A percentile compares a stretch with the other conserved stretches of the same genome.
These are phyloP conservation scores for Oreortyx pictus DNA, from an alignment of 2,797 vertebrate genomes.

Conservation along the genomic window DNA sequence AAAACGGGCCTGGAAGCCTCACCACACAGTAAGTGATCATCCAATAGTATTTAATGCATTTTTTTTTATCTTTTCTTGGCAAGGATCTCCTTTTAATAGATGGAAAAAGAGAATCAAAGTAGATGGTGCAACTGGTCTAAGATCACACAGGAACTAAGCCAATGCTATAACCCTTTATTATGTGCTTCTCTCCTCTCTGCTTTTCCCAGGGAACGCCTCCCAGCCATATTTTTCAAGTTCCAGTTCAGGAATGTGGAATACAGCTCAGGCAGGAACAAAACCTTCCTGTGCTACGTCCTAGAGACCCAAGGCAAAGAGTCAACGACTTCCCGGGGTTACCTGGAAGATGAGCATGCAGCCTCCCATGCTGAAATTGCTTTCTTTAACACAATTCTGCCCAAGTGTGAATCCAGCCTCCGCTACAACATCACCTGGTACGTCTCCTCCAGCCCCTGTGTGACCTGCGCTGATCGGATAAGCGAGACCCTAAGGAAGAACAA, in stretches of 20 bases:
- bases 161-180: neutral
- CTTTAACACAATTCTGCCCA: conserved; percentile 84
- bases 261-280: conserved; percentile 95
- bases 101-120: neutral
- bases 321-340: conserved; percentile 81
- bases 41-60: neutral
- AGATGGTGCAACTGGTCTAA: accelerated
- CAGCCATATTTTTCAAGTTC: conserved; percentile 91
- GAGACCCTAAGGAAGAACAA: conserved; percentile 81
- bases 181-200: neutral
- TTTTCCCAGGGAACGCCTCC: conserved; percentile 86
- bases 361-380: conserved; percentile 91
- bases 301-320: conserved; percentile 81
- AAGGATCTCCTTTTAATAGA: neutral
- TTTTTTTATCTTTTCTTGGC: neutral
- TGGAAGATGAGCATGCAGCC: conserved; percentile 90
- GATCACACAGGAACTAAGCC: neutral
- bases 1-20: accelerated
- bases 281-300: conserved; percentile 91
- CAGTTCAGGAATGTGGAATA: conserved; percentile 98
- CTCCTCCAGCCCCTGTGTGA: conserved; percentile 91
- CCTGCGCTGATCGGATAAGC: conserved; percentile 84
- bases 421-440: conserved; percentile 91
- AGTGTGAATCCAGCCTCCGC: conserved; percentile 78
- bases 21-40: neutral